Percentiles rank a stretch among this genome's conserved stretches.
phyloP scores from a whole-genome alignment of 2,113 vertebrate species.

The Aphelocoma coerulescens region DNA sequence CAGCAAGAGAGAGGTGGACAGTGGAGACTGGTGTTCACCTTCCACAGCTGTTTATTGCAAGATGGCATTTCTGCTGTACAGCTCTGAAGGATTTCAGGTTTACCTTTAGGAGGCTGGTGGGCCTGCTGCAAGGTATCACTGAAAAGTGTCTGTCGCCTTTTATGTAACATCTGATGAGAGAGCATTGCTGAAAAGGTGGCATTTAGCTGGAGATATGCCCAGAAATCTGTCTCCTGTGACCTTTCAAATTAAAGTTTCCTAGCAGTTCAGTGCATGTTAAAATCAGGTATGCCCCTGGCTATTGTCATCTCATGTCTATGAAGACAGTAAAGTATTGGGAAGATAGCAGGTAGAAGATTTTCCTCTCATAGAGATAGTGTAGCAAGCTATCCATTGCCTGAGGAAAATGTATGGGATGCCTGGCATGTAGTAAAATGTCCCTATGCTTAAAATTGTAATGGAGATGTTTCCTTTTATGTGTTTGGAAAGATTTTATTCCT shows the following conservation, averaged over 20 bases:
- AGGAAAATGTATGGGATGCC: neutral
- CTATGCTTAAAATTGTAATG: neutral
- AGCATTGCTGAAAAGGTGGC: neutral
- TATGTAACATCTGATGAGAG: neutral
- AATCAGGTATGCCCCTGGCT: neutral
- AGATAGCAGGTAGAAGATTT: neutral
- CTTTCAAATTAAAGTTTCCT: neutral
- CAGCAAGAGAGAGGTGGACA: neutral
- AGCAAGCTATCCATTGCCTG: neutral
- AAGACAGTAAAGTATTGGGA: neutral
- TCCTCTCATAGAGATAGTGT: accelerated
- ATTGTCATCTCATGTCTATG: neutral
- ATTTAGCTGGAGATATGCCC: neutral
- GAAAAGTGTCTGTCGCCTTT: neutral
- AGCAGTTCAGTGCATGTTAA: neutral
- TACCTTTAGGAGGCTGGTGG: neutral
- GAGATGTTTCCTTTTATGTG: neutral
- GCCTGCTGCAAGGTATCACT: neutral
- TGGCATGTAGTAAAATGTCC: neutral
- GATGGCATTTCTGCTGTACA: neutral
- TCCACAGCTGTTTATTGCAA: neutral
- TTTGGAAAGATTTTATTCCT: neutral
- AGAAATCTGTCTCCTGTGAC: neutral
- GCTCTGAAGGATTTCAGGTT: neutral
- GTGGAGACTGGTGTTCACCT: neutral